Base-by-base conservation (phyloP, 2,797 vertebrate genomes). In the Notamacropus eugenii region DNA sequence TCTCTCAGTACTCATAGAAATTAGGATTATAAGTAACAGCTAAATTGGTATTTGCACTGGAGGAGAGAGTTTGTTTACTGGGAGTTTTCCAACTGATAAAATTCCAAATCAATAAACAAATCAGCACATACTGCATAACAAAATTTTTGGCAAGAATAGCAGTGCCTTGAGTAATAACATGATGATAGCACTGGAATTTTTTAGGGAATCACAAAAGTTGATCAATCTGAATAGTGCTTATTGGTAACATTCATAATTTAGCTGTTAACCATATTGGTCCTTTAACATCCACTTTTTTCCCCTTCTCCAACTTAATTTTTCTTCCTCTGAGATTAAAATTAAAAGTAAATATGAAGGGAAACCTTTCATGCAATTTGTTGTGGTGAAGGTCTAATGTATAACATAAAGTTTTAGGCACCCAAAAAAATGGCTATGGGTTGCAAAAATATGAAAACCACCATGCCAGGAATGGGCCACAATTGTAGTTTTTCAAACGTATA, bases 401-500 rank as follows among this genome's bases (percentile, higher is more conserved):
- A 13, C 28, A 50, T 52, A 0, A 96, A 92, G 13, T 57, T 31
- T 91, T 92, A 90, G 87, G 31, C 93, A 90, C n/a, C 92, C 13
- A 22, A n/a, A 92, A 92, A 13, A 91, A 91, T 9, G 93, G 54
- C 82, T 14, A 59, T 29, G 10, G 13, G 90, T 90, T 87, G n/a
- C 90, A 93, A 94, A 59, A 8, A 93, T 46, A 62, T 91, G 52
- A 59, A 57, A 93, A 57, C 34, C 16, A 90, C 93, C 24, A 90
- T 92, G 5, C 90, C 16, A 29, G 92, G 5, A 74, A 28, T 29
- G 56, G 59, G 74, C 16, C 16, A 3, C 90, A 4, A 94, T 29
- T 55, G 58, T 59, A 9, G n/a, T 91, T 94, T 95, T 90, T 54
- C 59, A 92, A 92, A 82, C 52, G 11, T 93, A 12, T 31, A 62